Conservation (phyloP, 2,888 invertebrate species). For the Elegia similella region DNA sequence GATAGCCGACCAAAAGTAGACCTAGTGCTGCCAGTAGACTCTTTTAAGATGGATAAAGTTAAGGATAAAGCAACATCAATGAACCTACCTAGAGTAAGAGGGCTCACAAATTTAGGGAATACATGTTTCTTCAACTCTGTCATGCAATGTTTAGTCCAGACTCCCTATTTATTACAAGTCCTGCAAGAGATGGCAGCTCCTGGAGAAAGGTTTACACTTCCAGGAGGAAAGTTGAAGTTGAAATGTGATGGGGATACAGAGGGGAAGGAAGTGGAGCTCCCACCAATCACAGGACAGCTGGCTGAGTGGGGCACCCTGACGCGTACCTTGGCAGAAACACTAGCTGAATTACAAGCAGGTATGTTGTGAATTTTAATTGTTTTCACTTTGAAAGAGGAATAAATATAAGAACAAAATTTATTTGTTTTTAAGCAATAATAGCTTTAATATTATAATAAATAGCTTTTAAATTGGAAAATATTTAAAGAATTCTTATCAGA, state of each 20-base stretch:
- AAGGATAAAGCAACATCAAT: conserved; percentile 60
- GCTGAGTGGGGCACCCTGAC: conserved; percentile 87
- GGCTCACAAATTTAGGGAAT: conserved; percentile 95
- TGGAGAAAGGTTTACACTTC: conserved; percentile 86
- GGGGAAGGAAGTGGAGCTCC: conserved; percentile 79
- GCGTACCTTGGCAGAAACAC: conserved; percentile 84
- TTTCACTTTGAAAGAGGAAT: not conserved
- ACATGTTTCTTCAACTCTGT: conserved; percentile 99
- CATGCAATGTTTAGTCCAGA: conserved; percentile 94
- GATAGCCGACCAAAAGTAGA: conserved; percentile 50
- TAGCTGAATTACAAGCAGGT: conserved; percentile 85
- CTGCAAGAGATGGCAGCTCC: conserved; percentile 85
- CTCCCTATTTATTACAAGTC: conserved; percentile 88
- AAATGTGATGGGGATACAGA: conserved; percentile 56
- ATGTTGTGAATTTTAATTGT: conserved; percentile 24
- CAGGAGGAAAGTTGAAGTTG: conserved; percentile 85
- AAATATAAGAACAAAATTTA: not conserved
- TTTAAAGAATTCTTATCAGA: too few relatives aligned
- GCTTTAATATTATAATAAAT: too few relatives aligned
- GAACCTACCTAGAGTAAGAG: conserved; percentile 84
- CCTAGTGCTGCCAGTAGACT: conserved; percentile 42
- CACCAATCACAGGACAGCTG: conserved; percentile 84
- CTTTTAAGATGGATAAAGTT: conserved; percentile 50
- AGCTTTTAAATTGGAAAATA: too few relatives aligned
- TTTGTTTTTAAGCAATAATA: too few relatives aligned